Conservation (phyloP, 1,140 invertebrate species). For the Leptinotarsa texana region DNA sequence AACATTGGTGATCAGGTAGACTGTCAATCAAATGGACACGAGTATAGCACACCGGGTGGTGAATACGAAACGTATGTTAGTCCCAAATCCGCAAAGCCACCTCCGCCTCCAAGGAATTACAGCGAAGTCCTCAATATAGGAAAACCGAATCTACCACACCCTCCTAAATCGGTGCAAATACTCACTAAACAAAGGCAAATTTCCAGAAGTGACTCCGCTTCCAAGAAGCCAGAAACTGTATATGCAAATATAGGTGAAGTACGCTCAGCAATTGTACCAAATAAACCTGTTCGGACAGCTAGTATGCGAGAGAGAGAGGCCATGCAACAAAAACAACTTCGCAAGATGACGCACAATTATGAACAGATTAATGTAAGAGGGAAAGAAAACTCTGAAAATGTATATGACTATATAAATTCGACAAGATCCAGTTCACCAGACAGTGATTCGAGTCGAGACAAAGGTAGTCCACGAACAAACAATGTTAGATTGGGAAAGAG, state of each 20-base stretch:
- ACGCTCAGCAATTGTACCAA: conserved; percentile 71
- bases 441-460: conserved; percentile 60
- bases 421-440: conserved; percentile 66
- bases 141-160: conserved; percentile 70
- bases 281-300: conserved; percentile 79
- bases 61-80: conserved; percentile 34
- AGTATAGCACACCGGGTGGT: conserved; percentile 50
- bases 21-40: conserved; percentile 51
- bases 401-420: conserved; percentile 67
- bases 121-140: conserved; percentile 56
- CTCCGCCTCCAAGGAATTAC: conserved; percentile 63
- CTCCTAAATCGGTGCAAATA: conserved; percentile 68
- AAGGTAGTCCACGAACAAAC: conserved; percentile 48
- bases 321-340: conserved; percentile 61
- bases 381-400: conserved; percentile 62
- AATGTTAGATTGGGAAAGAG: conserved; percentile 51
- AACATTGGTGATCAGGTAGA: conserved; percentile 53
- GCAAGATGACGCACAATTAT: conserved; percentile 39
- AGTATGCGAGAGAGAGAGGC: conserved; percentile 77
- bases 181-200: conserved; percentile 65
- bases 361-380: conserved; percentile 41
- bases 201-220: conserved; percentile 33
- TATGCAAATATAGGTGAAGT: conserved; percentile 82
- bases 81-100: conserved; percentile 54
- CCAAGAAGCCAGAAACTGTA: conserved; percentile 67